Evolutionary conservation across 2,797 vertebrate species (phyloP).

Genomic region (Poliocrania exsul): DNA sequence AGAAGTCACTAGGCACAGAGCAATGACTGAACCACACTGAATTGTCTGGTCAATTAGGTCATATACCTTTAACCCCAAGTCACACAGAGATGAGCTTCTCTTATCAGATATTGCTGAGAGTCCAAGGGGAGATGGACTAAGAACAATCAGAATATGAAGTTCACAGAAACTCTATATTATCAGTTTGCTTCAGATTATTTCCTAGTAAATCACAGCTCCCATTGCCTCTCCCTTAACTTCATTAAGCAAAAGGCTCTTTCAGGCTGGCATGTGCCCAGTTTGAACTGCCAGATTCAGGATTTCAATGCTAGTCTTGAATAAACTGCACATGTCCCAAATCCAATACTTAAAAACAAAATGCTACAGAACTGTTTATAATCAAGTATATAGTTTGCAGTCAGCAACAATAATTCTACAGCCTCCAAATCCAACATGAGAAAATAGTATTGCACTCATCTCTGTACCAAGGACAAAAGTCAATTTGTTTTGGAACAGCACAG

Average conservation of each 20-base stretch:
- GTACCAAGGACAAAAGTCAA: conserved; percentile 16
- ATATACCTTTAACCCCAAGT: neutral
- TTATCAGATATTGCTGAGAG: neutral
- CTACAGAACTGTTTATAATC: neutral
- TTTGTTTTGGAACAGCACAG: neutral
- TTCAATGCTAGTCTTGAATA: neutral
- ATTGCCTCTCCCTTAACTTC: neutral
- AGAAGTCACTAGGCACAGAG: neutral
- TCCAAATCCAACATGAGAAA: neutral
- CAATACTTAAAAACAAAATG: neutral
- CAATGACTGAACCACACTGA: rapidly evolving
- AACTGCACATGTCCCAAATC: neutral
- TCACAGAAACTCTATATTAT: neutral
- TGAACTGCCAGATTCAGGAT: neutral
- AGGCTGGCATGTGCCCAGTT: neutral
- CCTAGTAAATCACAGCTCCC: neutral
- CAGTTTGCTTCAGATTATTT: neutral
- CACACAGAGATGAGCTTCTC: neutral
- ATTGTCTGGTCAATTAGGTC: neutral
- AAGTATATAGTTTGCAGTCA: neutral
- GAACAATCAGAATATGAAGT: neutral
- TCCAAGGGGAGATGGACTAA: neutral
- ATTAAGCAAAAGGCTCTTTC: neutral
- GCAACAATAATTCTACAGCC: neutral
- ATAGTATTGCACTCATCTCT: neutral